phyloP scores from a whole-genome alignment of 1,140 invertebrate species.

The Asbolus verrucosus region DNA sequence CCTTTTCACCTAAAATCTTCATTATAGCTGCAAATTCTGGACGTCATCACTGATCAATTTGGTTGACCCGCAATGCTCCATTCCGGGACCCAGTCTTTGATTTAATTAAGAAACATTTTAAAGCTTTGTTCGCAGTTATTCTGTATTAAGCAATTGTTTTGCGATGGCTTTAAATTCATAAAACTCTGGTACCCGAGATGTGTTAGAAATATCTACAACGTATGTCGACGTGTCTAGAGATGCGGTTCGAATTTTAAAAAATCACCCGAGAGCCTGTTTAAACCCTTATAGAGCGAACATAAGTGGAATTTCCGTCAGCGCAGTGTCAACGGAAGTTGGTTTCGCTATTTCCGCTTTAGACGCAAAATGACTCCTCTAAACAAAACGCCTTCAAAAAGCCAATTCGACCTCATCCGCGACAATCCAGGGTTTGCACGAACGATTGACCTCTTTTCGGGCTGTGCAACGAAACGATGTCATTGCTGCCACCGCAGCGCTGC shows the following conservation, averaged over 20 bases:
- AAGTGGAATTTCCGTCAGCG: neutral
- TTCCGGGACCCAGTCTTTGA: too few species aligned
- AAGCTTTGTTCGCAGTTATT: too few species aligned
- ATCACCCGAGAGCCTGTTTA: neutral
- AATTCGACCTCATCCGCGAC: slow-evolving; percentile 54
- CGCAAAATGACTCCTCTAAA: slow-evolving; percentile 11
- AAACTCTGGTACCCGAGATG: too few species aligned
- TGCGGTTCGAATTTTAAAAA: slow-evolving; percentile 24
- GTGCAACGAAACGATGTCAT: slow-evolving; percentile 38
- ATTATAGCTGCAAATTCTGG: too few species aligned
- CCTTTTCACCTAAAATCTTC: too few species aligned
- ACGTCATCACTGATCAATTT: too few species aligned
- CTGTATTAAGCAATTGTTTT: too few species aligned
- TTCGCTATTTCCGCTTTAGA: slow-evolving; percentile 4
- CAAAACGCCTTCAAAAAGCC: slow-evolving; percentile 54
- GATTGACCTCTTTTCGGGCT: slow-evolving; percentile 54
- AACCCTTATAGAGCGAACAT: neutral
- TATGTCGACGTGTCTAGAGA: neutral
- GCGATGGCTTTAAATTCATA: too few species aligned
- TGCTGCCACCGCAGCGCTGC: slow-evolving; percentile 22
- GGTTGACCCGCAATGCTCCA: too few species aligned
- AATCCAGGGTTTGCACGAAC: slow-evolving; percentile 54
- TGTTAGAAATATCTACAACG: too few species aligned
- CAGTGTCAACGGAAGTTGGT: neutral
- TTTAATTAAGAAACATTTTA: too few species aligned